A percentile compares a stretch with the other conserved stretches of the same genome.
Evolutionary conservation across 2,797 vertebrate genomes (phyloP).

Genomic region (Macroramphosus scolopax): DNA sequence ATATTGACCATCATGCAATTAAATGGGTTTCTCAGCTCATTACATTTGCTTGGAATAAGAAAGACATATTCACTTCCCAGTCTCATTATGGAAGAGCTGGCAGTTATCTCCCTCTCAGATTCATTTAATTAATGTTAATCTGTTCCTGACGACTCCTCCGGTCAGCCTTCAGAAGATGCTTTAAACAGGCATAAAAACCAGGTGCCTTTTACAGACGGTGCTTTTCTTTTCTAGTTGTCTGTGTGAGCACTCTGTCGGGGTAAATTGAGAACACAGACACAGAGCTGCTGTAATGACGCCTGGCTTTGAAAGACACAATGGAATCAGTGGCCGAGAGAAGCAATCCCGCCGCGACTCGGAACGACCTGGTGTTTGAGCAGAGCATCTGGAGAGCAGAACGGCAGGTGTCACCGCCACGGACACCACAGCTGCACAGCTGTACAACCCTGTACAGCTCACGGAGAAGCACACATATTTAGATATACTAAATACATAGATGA

Average conservation of each 20-base stretch:
- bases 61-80: neutral
- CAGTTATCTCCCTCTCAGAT: constrained; percentile 8
- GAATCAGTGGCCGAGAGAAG: constrained; percentile 14
- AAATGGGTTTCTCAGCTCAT: constrained; percentile 1
- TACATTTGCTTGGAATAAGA: neutral
- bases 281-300: constrained; percentile 46
- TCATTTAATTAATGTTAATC: constrained; percentile 36
- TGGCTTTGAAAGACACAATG: constrained; percentile 27
- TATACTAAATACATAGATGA: no score
- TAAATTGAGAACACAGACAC: constrained; percentile 47
- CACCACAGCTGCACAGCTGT: constrained; percentile 10
- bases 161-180: constrained; percentile 30
- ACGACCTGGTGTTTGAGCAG: constrained; percentile 33
- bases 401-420: constrained; percentile 39
- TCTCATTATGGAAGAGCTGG: constrained; percentile 25
- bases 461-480: neutral
- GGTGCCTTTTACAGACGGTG: constrained; percentile 42
- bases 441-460: constrained; percentile 20
- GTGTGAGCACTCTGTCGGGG: constrained; percentile 44
- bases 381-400: constrained; percentile 49
- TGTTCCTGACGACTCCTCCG: constrained; percentile 19
- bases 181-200: constrained; percentile 27
- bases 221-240: constrained; percentile 32
- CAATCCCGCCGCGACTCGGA: constrained; percentile 31
- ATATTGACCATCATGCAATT: neutral